phyloP scores from a whole-genome alignment of 2,888 invertebrate species.

The Celastrina argiolus region DNA sequence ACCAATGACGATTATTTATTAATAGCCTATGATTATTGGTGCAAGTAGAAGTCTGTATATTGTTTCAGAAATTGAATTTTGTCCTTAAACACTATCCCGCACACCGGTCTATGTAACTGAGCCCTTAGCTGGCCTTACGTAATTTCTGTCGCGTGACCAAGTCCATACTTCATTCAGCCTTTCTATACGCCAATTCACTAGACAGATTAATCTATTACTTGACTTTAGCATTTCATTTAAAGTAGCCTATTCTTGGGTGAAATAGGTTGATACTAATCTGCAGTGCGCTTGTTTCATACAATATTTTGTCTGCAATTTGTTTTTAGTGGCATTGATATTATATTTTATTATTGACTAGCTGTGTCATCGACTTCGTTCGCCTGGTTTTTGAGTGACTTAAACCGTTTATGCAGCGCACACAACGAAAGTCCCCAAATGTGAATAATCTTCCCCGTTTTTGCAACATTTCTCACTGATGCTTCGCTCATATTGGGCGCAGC shows the following conservation, averaged over 20 bases:
- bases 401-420: too few species aligned
- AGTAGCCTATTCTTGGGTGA: background rate
- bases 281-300: background rate
- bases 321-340: background rate
- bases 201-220: background rate
- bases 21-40: too few species aligned
- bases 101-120: background rate
- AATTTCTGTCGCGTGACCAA: background rate
- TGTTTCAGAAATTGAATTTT: too few species aligned
- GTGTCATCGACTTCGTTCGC: too few species aligned
- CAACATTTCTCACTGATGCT: too few species aligned
- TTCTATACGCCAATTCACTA: conserved; percentile 3
- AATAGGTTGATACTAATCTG: background rate
- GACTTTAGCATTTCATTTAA: conserved; percentile 3
- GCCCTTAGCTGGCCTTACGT: background rate
- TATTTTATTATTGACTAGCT: too few species aligned
- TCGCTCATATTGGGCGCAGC: too few species aligned
- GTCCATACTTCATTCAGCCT: conserved; percentile 1
- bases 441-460: too few species aligned
- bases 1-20: too few species aligned
- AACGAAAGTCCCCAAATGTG: too few species aligned
- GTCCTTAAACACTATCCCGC: background rate
- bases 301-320: background rate
- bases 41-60: too few species aligned
- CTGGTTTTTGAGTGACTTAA: too few species aligned